Conservation (phyloP, 2,888 invertebrate species). For the Dione juno region DNA sequence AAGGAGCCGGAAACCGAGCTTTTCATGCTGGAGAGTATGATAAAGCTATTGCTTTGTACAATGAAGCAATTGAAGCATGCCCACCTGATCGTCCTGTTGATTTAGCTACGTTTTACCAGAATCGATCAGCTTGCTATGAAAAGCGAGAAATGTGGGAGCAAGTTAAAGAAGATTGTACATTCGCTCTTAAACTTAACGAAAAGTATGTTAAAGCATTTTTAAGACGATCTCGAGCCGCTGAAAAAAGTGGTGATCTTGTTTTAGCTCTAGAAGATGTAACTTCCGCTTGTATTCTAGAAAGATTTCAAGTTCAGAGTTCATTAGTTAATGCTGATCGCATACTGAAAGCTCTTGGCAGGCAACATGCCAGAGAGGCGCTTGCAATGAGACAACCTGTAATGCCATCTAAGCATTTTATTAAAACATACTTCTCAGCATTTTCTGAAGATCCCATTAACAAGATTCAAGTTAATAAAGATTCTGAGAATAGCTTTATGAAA, state of each 20-base stretch:
- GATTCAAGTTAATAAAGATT: conserved; percentile 72
- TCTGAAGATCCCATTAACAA: conserved; percentile 91
- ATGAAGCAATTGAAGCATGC: conserved; percentile 96
- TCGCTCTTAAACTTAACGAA: conserved; percentile 92
- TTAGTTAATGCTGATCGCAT: conserved; percentile 94
- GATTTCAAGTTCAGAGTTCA: conserved; percentile 91
- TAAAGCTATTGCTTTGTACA: conserved; percentile 95
- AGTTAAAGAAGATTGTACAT: conserved; percentile 93
- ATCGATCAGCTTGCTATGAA: conserved; percentile 97
- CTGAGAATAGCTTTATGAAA: conserved; percentile 85
- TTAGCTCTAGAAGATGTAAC: conserved; percentile 96
- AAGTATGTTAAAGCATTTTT: conserved; percentile 94
- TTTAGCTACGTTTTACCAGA: conserved; percentile 96
- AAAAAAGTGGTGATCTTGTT: conserved; percentile 90
- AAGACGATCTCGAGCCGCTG: conserved; percentile 92
- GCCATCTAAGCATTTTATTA: conserved; percentile 94
- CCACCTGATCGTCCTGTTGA: conserved; percentile 88
- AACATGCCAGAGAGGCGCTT: conserved; percentile 90
- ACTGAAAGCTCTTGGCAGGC: conserved; percentile 90
- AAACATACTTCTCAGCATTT: conserved; percentile 94
- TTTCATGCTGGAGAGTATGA: conserved; percentile 94
- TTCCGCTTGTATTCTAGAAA: conserved; percentile 95
- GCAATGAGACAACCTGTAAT: conserved; percentile 87
- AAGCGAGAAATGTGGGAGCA: conserved; percentile 92
- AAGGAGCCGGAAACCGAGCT: conserved; percentile 93